Percentiles rank a stretch among this genome's conserved stretches.
Conservation (phyloP, 2,797 vertebrate species). For the Manis crassicaudata region DNA sequence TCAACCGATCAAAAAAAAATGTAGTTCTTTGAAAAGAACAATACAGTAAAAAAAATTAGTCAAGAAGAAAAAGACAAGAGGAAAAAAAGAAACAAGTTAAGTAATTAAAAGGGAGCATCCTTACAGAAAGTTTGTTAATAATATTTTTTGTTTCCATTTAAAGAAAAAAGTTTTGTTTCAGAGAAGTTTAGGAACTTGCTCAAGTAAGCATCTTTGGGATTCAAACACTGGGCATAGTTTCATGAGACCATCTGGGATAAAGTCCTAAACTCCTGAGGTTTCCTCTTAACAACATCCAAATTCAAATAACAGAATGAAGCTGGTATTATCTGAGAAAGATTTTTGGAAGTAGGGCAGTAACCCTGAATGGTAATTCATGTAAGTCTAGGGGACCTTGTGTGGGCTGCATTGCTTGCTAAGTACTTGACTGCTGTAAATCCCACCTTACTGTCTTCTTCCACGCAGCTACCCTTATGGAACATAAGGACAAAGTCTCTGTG, state of each 20-base stretch:
- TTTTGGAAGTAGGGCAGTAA: neutral
- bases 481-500: neutral
- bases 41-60: neutral
- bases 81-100: neutral
- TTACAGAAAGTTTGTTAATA: neutral
- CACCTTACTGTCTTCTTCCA: neutral
- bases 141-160: neutral
- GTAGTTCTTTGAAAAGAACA: neutral
- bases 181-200: neutral
- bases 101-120: neutral
- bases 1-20: neutral
- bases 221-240: neutral
- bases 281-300: neutral
- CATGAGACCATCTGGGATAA: neutral
- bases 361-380: neutral
- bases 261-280: neutral
- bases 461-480: neutral
- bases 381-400: neutral
- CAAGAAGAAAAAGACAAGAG: neutral
- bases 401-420: neutral
- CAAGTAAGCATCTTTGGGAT: neutral
- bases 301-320: neutral
- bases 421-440: neutral
- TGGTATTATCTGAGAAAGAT: neutral
- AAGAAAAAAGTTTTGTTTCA: neutral